phyloP scores from a whole-genome alignment of 2,113 vertebrate species.

The Rhegmatorhina hoffmannsi region DNA sequence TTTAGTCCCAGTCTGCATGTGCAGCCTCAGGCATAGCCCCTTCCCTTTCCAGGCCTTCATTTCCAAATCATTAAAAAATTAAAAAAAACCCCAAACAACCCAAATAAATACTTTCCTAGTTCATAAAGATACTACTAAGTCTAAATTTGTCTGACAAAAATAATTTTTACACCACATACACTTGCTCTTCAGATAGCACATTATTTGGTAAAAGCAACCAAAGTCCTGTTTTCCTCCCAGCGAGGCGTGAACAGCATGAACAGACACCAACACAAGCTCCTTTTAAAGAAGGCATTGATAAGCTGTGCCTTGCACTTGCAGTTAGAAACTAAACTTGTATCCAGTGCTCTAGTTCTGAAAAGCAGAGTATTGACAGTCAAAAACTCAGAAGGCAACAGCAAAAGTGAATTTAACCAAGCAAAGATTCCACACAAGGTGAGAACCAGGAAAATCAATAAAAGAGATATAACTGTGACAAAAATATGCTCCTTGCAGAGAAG shows the following conservation, averaged over 20 bases:
- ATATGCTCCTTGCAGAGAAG: not conserved
- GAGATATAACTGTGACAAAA: not conserved
- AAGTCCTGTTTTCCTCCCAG: not conserved
- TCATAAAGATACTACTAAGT: not conserved
- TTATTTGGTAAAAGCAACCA: not conserved
- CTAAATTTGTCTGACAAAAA: not conserved
- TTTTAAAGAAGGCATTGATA: not conserved
- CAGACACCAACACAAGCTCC: not conserved
- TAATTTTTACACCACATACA: not conserved
- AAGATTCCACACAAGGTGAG: not conserved
- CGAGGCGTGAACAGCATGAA: rapidly evolving
- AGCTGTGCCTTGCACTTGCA: not conserved
- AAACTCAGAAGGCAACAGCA: not conserved
- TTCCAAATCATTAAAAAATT: not conserved
- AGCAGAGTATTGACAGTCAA: not conserved
- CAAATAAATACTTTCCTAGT: not conserved
- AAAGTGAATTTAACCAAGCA: not conserved
- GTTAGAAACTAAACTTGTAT: not conserved
- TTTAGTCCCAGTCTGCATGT: not conserved
- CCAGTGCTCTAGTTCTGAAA: not conserved
- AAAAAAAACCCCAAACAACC: not conserved
- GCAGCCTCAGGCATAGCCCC: not conserved
- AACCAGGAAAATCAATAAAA: not conserved
- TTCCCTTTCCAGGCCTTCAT: not conserved
- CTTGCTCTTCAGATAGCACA: not conserved